phyloP scores from a whole-genome alignment of 92 coral and sea anemone genomes.

The Scolanthus callimorphus region DNA sequence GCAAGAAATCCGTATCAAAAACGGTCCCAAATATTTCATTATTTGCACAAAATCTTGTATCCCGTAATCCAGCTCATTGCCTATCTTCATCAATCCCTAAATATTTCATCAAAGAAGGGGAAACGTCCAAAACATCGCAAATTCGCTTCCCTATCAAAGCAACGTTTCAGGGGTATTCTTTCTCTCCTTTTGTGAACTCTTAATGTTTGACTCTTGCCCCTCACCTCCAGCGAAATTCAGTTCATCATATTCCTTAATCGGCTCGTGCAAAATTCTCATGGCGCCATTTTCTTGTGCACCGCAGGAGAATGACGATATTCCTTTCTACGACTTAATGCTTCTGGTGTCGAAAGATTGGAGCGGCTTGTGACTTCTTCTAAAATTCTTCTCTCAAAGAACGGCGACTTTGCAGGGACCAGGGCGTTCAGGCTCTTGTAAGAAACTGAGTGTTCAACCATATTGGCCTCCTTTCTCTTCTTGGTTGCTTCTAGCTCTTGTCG shows the following conservation, averaged over 20 bases:
- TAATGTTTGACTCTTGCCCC: too few species aligned
- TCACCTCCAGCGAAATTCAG: constrained; percentile 20
- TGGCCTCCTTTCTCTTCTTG: constrained; percentile 1
- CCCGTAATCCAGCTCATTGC: too few species aligned
- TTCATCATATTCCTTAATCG: constrained; percentile 59
- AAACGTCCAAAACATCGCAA: too few species aligned
- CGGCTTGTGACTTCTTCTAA: constrained; percentile 13
- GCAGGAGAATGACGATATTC: constrained; percentile 27
- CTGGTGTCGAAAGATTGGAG: constrained; percentile 29
- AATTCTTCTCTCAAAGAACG: constrained; percentile 53
- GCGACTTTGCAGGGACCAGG: constrained; percentile 63
- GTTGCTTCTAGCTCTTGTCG: constrained; percentile 27
- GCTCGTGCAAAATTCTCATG: constrained; percentile 31
- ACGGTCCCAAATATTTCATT: too few species aligned
- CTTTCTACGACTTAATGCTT: constrained; percentile 15
- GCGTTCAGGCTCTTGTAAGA: constrained; percentile 63
- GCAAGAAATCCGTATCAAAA: too few species aligned
- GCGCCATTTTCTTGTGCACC: constrained; percentile 39
- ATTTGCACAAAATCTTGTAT: too few species aligned
- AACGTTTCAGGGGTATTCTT: not conserved
- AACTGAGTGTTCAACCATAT: constrained; percentile 27
- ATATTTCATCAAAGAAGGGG: too few species aligned
- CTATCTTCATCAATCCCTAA: too few species aligned
- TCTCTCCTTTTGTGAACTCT: too few species aligned
- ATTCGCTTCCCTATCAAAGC: not conserved